Evolutionary conservation across 30 jellyfish, hydroid and myxozoan genomes (phyloP), one percentile per base, ranked within the genome.

Genomic region (Haliclystus octoradiatus): DNA sequence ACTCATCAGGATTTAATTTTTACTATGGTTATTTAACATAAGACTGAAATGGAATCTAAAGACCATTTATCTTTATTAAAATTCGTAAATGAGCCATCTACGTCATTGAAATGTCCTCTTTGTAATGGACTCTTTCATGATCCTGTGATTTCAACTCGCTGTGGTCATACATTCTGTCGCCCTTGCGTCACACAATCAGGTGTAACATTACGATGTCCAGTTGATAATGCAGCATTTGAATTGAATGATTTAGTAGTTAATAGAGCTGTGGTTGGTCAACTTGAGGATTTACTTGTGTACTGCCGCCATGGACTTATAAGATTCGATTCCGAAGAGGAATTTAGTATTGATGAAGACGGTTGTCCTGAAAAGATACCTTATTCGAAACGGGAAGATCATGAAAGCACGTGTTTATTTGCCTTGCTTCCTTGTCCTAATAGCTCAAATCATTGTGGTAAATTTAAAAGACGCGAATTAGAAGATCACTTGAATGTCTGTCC

Each of bases 91-190:
- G 82, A 75, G 34, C 96, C 96, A 22, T 85, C 96, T 19, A 75
- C 68, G 12, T 85, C 96, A 9, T 64, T 85, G 23, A 67, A 78
- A 32, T 85, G 96, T 57, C 96, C 96, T 1, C 60, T 79, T 50
- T 85, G 96, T 63, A 79, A 79, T 26, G 71, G 72, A 15, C 65
- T 85, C 47, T 85, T 85, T 49, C 15, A 63, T 2, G 77, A 79
- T 12, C 96, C 96, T 5, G 94, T 79, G 12, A 85, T 85, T 19
- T 85, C 96, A 2, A 85, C 84, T 3, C 62, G 78, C 23, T 85
- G 96, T 73, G 96, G 96, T 0, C 96, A 85, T 63, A 78, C 96
- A 31, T 85, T 85, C 47, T 85, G 96, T 53, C 30, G 65, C 50
- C 64, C 34, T 15, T 85, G 96, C 46, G 33, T 68, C 24, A 5